These are phyloP conservation scores for Acrobasis repandana DNA, from an alignment of 2,888 invertebrate genomes.

Conservation along the genomic window DNA sequence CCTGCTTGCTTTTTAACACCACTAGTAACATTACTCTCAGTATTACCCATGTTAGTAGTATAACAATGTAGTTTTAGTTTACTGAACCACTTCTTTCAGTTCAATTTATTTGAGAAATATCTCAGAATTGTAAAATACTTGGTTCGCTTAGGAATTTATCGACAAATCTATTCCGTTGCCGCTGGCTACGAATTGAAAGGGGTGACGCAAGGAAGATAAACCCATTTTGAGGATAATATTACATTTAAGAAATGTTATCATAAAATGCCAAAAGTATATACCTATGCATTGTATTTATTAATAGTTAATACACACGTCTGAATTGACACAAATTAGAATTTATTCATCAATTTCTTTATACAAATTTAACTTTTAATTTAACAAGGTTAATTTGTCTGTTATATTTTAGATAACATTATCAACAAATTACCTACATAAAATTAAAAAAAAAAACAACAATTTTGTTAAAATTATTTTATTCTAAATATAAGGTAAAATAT, in stretches of 20 bases:
- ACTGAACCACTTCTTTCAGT: no score
- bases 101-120: no score
- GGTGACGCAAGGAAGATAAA: constrained; percentile 21
- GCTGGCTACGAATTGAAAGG: constrained; percentile 21
- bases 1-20: constrained; percentile 98
- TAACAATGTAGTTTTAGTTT: neutral
- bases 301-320: neutral
- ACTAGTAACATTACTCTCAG: constrained; percentile 94
- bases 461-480: constrained; percentile 5
- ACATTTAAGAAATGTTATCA: neutral
- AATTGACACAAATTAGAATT: no score
- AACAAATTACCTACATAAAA: no score
- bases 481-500: constrained; percentile 74
- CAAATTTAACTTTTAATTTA: no score
- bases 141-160: constrained; percentile 26
- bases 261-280: neutral
- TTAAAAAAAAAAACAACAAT: neutral
- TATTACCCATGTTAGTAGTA: constrained; percentile 86
- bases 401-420: no score
- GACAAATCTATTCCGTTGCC: constrained; percentile 40
- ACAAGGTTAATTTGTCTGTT: no score
- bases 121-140: neutral
- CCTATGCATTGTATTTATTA: neutral
- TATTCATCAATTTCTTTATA: no score
- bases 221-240: constrained; percentile 12